Evolutionary conservation across 2,888 invertebrate species (phyloP).

Genomic region (Oscheius onirici): DNA sequence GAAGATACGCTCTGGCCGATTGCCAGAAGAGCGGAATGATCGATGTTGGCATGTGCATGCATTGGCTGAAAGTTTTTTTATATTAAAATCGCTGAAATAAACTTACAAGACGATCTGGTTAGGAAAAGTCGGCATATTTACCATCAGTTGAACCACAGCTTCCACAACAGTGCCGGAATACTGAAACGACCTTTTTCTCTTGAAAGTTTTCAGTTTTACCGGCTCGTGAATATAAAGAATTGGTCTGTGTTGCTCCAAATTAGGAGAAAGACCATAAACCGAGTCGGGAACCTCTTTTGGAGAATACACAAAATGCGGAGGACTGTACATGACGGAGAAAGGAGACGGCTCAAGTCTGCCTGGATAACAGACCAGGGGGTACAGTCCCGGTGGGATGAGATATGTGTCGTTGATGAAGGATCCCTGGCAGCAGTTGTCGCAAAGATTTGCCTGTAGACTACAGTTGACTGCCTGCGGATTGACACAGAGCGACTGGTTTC

Average conservation of each 20-base stretch:
- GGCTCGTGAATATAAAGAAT: constrained; percentile 57
- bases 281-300: constrained; percentile 53
- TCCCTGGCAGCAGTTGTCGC: constrained; percentile 59
- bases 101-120: constrained; percentile 50
- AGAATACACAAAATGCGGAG: constrained; percentile 61
- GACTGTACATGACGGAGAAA: constrained; percentile 62
- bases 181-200: constrained; percentile 44
- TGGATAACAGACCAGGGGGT: constrained; percentile 57
- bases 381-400: constrained; percentile 57
- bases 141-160: constrained; percentile 56
- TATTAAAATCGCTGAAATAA: not conserved
- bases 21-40: constrained; percentile 61
- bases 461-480: constrained; percentile 45
- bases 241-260: constrained; percentile 43
- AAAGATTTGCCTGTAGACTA: constrained; percentile 51
- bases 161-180: constrained; percentile 53
- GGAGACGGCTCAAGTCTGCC: constrained; percentile 55
- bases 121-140: constrained; percentile 55
- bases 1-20: constrained; percentile 43
- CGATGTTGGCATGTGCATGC: constrained; percentile 52
- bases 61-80: constrained; percentile 43
- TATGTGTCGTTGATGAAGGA: constrained; percentile 43
- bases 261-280: constrained; percentile 51
- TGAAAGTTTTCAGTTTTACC: constrained; percentile 36
- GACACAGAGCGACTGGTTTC: constrained; percentile 28